Evolutionary conservation across 2,888 invertebrate species (phyloP).

Genomic region (Callyntrura sp.): DNA sequence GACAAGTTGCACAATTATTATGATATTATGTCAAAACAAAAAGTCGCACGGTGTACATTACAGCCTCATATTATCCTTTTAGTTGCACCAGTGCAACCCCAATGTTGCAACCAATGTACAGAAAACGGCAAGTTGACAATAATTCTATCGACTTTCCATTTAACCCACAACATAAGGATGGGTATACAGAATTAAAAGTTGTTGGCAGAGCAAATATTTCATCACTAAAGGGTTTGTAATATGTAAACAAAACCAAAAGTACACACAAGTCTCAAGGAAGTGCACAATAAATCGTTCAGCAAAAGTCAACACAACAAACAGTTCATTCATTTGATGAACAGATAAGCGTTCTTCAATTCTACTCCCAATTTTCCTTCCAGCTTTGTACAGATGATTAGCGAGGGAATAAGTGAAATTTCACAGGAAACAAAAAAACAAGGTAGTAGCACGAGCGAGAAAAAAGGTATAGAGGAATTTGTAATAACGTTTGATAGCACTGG

Average conservation of each 20-base stretch:
- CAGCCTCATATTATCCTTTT: too few species aligned
- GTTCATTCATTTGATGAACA: neutral
- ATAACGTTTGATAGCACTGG: too few species aligned
- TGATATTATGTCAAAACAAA: too few species aligned
- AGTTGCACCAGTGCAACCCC: too few species aligned
- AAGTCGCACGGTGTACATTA: too few species aligned
- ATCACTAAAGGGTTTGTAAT: neutral
- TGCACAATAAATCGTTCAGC: constrained; percentile 35
- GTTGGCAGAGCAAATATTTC: neutral
- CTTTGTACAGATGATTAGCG: neutral
- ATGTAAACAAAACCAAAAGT: constrained; percentile 2
- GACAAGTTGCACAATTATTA: too few species aligned
- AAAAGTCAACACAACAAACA: neutral
- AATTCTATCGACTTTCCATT: neutral
- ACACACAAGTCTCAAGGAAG: neutral
- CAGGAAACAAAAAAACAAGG: constrained; percentile 2
- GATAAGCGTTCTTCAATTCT: constrained; percentile 3
- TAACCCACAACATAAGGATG: neutral
- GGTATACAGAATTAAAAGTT: neutral
- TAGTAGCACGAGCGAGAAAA: neutral
- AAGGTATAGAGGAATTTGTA: too few species aligned
- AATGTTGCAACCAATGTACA: too few species aligned
- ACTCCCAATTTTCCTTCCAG: neutral
- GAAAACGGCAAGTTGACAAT: neutral
- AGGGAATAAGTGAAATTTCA: neutral